These are phyloP conservation scores for Netelia fuscicornis DNA, from an alignment of 2,888 invertebrate genomes.

Conservation along the genomic window DNA sequence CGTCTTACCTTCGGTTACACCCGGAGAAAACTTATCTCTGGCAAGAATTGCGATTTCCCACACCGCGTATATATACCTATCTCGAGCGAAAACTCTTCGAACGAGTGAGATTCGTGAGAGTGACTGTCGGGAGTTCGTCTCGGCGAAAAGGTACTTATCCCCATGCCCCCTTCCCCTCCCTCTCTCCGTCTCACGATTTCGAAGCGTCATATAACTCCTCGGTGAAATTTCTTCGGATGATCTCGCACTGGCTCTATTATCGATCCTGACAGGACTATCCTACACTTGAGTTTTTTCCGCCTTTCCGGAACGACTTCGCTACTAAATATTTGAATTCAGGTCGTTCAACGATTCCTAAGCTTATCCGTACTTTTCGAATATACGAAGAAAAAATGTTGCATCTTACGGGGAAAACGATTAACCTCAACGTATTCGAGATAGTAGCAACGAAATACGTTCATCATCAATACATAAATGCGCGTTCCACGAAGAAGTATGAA, in stretches of 20 bases:
- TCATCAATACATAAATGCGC: too few species aligned
- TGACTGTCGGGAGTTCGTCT: conserved; percentile 53
- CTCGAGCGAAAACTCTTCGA: conserved; percentile 44
- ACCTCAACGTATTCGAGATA: not conserved
- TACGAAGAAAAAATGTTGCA: too few species aligned
- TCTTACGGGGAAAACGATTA: not conserved
- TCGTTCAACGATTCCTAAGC: too few species aligned
- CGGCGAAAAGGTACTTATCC: conserved; percentile 49
- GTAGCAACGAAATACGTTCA: too few species aligned
- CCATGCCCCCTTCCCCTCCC: not conserved
- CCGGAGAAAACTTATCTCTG: conserved; percentile 62
- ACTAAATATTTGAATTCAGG: too few species aligned
- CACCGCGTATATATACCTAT: conserved; percentile 13
- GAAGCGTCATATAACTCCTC: conserved; percentile 58
- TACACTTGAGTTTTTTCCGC: too few species aligned
- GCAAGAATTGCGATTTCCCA: conserved; percentile 38
- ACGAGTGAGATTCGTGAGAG: conserved; percentile 59
- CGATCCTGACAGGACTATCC: conserved; percentile 1
- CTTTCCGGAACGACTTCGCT: too few species aligned
- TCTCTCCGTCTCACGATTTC: not conserved
- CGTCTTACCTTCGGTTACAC: conserved; percentile 31
- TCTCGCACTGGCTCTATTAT: conserved; percentile 34
- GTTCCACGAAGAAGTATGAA: too few species aligned
- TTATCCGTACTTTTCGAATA: too few species aligned
- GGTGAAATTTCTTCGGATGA: conserved; percentile 47